Evolutionary conservation across 2,888 invertebrate genomes (phyloP).

Genomic region (Eupithecia dodoneata): DNA sequence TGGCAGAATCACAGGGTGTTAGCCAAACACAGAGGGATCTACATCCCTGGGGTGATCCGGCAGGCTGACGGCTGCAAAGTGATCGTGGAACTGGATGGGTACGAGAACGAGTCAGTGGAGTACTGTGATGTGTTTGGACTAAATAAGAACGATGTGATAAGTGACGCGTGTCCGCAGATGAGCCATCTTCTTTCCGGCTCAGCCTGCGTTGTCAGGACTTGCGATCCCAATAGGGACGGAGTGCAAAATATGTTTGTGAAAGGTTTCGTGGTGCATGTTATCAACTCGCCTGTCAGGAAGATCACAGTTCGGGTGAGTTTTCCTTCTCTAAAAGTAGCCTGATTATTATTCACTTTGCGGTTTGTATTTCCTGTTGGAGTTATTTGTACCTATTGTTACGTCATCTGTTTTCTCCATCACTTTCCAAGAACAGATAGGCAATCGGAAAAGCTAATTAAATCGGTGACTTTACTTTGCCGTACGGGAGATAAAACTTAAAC

Average conservation of each 20-base stretch:
- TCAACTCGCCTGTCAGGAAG: slow-evolving; percentile 77
- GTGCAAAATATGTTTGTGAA: slow-evolving; percentile 92
- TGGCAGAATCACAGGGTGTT: slow-evolving; percentile 97
- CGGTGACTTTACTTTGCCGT: slow-evolving; percentile 4
- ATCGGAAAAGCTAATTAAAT: background rate
- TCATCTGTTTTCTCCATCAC: slow-evolving; percentile 13
- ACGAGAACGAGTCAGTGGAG: slow-evolving; percentile 87
- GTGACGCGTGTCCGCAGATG: slow-evolving; percentile 95
- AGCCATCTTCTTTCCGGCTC: slow-evolving; percentile 92
- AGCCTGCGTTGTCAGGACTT: slow-evolving; percentile 91
- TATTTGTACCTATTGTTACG: slow-evolving; percentile 1
- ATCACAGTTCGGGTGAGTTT: slow-evolving; percentile 78
- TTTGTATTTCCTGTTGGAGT: slow-evolving; percentile 4
- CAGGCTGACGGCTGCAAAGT: slow-evolving; percentile 88
- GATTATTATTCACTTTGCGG: background rate
- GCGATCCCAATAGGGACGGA: slow-evolving; percentile 82
- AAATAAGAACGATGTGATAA: slow-evolving; percentile 94
- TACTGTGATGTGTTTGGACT: slow-evolving; percentile 91
- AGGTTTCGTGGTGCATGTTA: slow-evolving; percentile 88
- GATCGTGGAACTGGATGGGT: slow-evolving; percentile 92
- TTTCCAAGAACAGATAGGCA: slow-evolving; percentile 3
- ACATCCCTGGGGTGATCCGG: slow-evolving; percentile 94
- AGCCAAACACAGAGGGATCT: slow-evolving; percentile 92
- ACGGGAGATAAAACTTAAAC: background rate
- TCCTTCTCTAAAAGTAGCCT: background rate